A percentile compares a stretch with the other conserved stretches of the same genome.
These are phyloP conservation scores for Aleiodes leptofemur DNA, from an alignment of 2,888 invertebrate species.

Conservation along the genomic window DNA sequence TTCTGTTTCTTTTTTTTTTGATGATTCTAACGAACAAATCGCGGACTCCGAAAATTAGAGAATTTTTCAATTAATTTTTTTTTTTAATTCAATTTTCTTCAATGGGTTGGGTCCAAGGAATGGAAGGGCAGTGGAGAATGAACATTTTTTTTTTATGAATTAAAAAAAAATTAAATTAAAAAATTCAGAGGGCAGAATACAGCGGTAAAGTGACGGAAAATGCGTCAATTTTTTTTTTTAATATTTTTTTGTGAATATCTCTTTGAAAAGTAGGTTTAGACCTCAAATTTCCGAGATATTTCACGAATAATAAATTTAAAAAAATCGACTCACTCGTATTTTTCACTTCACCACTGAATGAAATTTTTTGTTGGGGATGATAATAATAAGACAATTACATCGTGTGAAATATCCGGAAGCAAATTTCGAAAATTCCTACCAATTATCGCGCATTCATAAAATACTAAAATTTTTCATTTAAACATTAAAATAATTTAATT, in stretches of 20 bases:
- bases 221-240: too few relatives aligned
- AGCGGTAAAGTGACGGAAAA: too few relatives aligned
- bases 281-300: too few relatives aligned
- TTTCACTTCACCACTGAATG: not conserved
- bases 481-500: conserved; percentile 2
- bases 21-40: conserved; percentile 51
- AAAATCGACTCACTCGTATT: too few relatives aligned
- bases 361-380: conserved; percentile 1
- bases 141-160: not conserved
- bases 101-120: conserved; percentile 47
- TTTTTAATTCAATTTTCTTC: conserved; percentile 38
- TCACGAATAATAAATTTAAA: too few relatives aligned
- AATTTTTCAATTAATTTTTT: conserved; percentile 39
- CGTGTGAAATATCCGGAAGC: conserved; percentile 58
- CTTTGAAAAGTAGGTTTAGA: conserved; percentile 21
- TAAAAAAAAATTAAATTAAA: conserved; percentile 12
- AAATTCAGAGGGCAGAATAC: too few relatives aligned
- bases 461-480: not conserved
- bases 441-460: too few relatives aligned
- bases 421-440: conserved; percentile 62
- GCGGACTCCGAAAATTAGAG: conserved; percentile 51
- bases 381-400: conserved; percentile 51
- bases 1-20: conserved; percentile 45
- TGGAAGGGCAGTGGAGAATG: conserved; percentile 29
- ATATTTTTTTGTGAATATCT: conserved; percentile 7